Conservation (phyloP, 2,113 vertebrate genomes). For the Malurus elegans region DNA sequence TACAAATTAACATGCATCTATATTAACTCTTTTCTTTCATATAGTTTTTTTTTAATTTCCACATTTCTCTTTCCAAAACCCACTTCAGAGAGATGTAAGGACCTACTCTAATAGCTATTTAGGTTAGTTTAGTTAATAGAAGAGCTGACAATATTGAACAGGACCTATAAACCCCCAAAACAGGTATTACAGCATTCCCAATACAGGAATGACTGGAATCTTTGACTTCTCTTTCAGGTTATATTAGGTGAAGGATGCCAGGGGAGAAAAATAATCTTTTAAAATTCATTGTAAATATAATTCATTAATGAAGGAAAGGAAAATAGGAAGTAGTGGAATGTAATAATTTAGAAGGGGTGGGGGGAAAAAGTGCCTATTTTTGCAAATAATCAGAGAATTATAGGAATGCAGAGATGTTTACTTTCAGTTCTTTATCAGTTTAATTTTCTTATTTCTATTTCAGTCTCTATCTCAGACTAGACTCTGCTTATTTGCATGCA, state of each 20-base stretch:
- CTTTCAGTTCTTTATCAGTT: background rate
- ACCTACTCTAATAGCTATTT: background rate
- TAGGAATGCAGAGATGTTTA: background rate
- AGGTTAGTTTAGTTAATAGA: background rate
- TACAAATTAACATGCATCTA: background rate
- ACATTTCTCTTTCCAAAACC: background rate
- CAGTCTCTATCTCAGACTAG: background rate
- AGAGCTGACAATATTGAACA: background rate
- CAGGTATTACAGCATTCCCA: background rate
- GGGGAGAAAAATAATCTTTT: background rate
- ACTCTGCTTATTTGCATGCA: background rate
- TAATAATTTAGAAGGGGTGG: background rate
- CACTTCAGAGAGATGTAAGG: background rate
- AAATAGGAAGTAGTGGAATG: background rate
- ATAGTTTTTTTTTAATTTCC: background rate
- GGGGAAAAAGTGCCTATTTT: background rate
- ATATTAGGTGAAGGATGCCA: background rate
- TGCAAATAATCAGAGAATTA: background rate
- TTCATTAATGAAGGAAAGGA: background rate
- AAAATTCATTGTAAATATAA: background rate
- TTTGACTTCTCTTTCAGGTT: background rate
- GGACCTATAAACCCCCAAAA: background rate
- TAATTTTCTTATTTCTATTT: background rate
- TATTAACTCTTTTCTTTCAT: background rate
- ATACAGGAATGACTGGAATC: background rate